Conservation (phyloP, 1,140 invertebrate species). For the Drosophila busckii region DNA sequence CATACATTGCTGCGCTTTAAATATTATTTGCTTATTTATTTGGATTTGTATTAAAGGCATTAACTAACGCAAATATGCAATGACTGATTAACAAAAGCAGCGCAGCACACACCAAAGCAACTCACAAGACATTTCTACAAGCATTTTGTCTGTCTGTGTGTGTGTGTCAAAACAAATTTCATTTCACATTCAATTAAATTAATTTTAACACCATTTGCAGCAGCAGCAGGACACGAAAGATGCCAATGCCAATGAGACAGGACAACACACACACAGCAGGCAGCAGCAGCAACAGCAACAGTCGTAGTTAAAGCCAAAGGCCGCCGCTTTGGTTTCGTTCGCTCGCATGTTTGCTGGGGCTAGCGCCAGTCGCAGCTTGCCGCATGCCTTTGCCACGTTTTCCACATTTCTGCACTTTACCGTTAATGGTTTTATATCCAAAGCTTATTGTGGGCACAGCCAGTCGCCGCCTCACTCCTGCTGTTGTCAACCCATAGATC, state of each 20-base stretch:
- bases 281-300: slow-evolving; percentile 14
- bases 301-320: neutral
- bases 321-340: slow-evolving; percentile 14
- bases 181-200: slow-evolving; percentile 78
- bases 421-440: slow-evolving; percentile 72
- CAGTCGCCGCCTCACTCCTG: neutral
- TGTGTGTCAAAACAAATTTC: slow-evolving; percentile 77
- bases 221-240: slow-evolving; percentile 31
- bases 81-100: too few species aligned
- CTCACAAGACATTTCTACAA: too few species aligned
- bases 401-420: slow-evolving; percentile 64
- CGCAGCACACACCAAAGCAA: too few species aligned
- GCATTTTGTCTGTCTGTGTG: slow-evolving; percentile 22
- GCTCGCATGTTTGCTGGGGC: slow-evolving; percentile 13
- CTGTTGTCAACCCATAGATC: slow-evolving; percentile 32
- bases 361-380: slow-evolving; percentile 22
- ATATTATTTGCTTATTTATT: too few species aligned
- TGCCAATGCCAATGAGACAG: neutral
- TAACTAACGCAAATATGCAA: too few species aligned
- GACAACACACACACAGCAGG: neutral
- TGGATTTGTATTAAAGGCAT: too few species aligned
- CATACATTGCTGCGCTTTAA: too few species aligned
- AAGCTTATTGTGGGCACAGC: slow-evolving; percentile 34
- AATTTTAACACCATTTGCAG: slow-evolving; percentile 77
- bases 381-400: slow-evolving; percentile 71